A percentile compares a stretch with the other conserved stretches of the same genome.
Conservation (phyloP, 2,888 invertebrate genomes). For the Sphaeridia pumilis region DNA sequence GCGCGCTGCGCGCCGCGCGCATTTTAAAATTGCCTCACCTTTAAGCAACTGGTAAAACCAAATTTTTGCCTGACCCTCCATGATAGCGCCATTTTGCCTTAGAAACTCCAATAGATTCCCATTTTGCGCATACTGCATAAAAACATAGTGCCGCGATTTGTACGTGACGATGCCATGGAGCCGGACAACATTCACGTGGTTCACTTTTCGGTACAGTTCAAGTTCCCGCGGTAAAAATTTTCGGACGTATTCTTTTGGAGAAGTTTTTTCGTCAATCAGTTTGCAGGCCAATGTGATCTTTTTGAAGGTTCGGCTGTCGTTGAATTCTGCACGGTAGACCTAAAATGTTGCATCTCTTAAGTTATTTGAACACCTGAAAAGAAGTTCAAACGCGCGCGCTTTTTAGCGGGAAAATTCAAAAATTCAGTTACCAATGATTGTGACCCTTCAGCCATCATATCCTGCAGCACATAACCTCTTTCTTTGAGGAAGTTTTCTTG, state of each 20-base stretch:
- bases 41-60: no score
- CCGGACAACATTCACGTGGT: constrained; percentile 42
- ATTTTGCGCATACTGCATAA: constrained; percentile 63
- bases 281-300: constrained; percentile 37
- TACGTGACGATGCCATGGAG: constrained; percentile 43
- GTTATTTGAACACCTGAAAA: no score
- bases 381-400: background rate
- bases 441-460: constrained; percentile 60
- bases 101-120: constrained; percentile 65
- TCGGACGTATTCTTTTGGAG: constrained; percentile 41
- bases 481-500: constrained; percentile 47
- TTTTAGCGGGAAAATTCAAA: background rate
- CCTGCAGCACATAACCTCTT: constrained; percentile 53
- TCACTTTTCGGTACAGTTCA: constrained; percentile 40
- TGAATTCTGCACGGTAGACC: constrained; percentile 40
- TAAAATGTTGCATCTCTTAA: no score
- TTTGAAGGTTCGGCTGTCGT: no score
- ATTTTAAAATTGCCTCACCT: no score
- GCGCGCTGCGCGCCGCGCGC: background rate
- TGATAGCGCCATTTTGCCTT: constrained; percentile 52
- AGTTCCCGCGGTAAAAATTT: constrained; percentile 44
- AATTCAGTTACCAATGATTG: constrained; percentile 53
- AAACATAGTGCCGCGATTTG: constrained; percentile 46
- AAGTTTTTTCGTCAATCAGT: constrained; percentile 40
- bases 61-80: constrained; percentile 54